Conservation (phyloP, 2,797 vertebrate genomes). For the Remorina albescens region DNA sequence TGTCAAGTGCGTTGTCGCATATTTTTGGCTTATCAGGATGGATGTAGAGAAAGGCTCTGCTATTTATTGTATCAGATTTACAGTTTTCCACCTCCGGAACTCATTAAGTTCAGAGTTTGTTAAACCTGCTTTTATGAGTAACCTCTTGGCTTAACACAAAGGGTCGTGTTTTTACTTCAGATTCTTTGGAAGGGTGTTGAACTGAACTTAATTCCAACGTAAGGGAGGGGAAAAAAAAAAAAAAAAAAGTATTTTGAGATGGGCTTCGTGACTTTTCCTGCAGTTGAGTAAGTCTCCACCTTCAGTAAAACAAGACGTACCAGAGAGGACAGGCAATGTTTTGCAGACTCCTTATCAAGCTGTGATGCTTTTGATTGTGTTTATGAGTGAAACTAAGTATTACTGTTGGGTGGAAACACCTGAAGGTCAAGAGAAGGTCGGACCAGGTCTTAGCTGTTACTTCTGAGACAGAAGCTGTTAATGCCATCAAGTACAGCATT, state of each 20-base stretch:
- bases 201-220: not conserved
- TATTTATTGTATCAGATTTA: too few species aligned
- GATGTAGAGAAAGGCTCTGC: too few species aligned
- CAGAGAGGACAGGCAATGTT: not conserved
- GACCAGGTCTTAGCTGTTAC: not conserved
- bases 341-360: not conserved
- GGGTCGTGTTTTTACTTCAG: not conserved
- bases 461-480: too few species aligned
- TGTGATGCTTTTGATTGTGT: not conserved
- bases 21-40: too few species aligned
- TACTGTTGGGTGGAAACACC: slow-evolving; percentile 19
- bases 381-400: not conserved
- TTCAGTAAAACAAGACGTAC: not conserved
- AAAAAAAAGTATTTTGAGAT: too few species aligned
- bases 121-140: not conserved
- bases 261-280: fast-evolving
- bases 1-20: not conserved
- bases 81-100: not conserved
- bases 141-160: not conserved
- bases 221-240: too few species aligned
- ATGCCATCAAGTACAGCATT: too few species aligned
- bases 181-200: not conserved
- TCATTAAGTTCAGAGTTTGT: not conserved
- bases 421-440: slow-evolving; percentile 3
- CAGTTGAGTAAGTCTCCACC: fast-evolving